Base-by-base conservation (phyloP, 1,140 invertebrate species). In the Caerostris darwini region DNA sequence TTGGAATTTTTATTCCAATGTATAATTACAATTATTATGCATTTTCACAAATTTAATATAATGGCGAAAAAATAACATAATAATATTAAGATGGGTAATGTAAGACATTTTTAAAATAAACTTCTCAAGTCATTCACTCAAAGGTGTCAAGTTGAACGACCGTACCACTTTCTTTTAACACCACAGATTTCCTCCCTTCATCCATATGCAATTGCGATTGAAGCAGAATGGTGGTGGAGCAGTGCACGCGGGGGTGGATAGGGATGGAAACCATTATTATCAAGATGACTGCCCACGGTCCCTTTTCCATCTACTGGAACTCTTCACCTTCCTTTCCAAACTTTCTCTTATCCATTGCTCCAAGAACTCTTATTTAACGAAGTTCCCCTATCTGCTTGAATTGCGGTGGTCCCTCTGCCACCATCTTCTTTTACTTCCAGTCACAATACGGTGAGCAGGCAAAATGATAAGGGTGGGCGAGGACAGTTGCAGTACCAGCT, bases 321-420 rank as follows among this genome's bases (percentile, higher is more conserved):
- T 34, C 34, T 57, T 4, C 53, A 14, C 19, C 81, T 34, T 34
- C 81, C 81, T 57, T 83, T 19, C 81, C 81, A 83, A 83, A 83
- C 53, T 83, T 83, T 81, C 77, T 54, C 77, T 81, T 81, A 81
- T 56, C 53, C 81, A n/a, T n/a, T 14, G 56, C 50, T n/a, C 53
- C 81, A 56, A 83, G 53, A 83, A 56, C 81, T 83, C 53, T 83
- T 56, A 83, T 56, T 83, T 56, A 17, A 57, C 81, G 14, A 57
- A 56, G n/a, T 71, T 71, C 53, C 81, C 12, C 81, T 83, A 81
- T 81, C 77, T 53, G 77, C 77, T 34, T 81, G n/a, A 12, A 34
- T 34, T 54, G 34, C n/a, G 53, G 10, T 54, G 34, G 12, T 50
- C 19, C 19, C 67, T 5, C 17, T 19, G 67, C 7, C 17, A 1